These are phyloP conservation scores for Amphipyra tragopoginis DNA, from an alignment of 2,888 invertebrate species.

Conservation along the genomic window DNA sequence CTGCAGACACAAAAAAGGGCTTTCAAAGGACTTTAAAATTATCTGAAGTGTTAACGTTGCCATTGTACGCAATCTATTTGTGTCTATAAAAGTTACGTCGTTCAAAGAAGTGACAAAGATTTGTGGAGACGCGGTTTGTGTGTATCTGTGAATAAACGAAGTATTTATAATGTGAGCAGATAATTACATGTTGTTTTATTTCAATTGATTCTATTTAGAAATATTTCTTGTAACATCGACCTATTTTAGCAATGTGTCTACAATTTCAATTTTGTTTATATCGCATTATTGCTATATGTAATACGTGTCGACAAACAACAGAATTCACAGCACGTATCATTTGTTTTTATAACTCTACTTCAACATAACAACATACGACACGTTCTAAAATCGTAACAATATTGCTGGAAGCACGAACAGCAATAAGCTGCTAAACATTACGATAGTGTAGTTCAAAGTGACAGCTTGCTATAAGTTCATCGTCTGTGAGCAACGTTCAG, in stretches of 20 bases:
- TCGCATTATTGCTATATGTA: too few species aligned
- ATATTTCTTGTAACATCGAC: too few species aligned
- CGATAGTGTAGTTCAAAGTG: constrained; percentile 17
- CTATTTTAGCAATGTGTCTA: too few species aligned
- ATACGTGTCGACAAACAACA: too few species aligned
- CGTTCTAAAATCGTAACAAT: constrained; percentile 3
- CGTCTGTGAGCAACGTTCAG: not conserved
- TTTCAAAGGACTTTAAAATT: constrained; percentile 28
- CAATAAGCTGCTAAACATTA: constrained; percentile 21
- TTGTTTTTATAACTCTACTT: not conserved
- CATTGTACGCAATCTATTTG: constrained; percentile 25
- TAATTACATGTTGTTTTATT: too few species aligned
- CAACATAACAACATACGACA: not conserved
- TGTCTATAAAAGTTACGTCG: constrained; percentile 6
- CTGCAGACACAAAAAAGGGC: constrained; percentile 8
- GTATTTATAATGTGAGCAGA: too few species aligned
- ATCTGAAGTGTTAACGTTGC: constrained; percentile 27
- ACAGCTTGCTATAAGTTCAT: not conserved
- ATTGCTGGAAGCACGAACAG: not conserved
- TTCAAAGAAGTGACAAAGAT: constrained; percentile 13
- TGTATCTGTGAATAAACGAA: too few species aligned
- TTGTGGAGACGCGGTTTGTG: not conserved
- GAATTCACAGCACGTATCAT: not conserved
- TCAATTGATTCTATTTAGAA: too few species aligned
- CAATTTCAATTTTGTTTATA: too few species aligned